A percentile compares a stretch with the other conserved stretches of the same genome.
Conservation (phyloP, 64 coral and sea anemone genomes). For the Stichodactyla helianthus region DNA sequence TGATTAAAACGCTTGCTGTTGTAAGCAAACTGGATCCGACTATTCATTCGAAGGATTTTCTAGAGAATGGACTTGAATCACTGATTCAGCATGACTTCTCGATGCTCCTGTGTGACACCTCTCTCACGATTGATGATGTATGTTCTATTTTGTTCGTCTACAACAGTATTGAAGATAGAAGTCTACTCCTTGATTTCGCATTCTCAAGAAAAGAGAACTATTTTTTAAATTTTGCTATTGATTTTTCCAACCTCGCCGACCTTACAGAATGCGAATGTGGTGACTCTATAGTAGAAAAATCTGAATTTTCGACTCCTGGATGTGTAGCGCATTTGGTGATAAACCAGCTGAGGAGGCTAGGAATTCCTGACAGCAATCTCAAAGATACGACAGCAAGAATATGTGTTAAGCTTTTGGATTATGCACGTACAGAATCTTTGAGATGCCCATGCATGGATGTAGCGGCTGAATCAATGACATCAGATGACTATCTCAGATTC, state of each 20-base stretch:
- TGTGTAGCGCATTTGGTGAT: background rate
- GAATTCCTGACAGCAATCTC: background rate
- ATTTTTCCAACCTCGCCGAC: too few relatives aligned
- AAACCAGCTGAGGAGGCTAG: background rate
- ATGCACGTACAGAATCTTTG: background rate
- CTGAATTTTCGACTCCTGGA: background rate
- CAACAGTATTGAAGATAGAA: background rate
- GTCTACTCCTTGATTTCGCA: background rate
- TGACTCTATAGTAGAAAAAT: background rate
- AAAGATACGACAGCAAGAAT: background rate
- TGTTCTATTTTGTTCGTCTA: background rate
- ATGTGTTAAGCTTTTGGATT: background rate
- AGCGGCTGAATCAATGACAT: too few relatives aligned
- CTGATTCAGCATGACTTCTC: background rate
- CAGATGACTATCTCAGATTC: background rate
- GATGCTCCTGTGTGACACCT: background rate
- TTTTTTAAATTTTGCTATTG: background rate
- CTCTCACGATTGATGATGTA: background rate
- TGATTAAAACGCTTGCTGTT: background rate
- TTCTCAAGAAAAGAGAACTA: background rate
- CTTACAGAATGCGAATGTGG: too few relatives aligned
- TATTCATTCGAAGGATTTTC: background rate
- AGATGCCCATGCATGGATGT: too few relatives aligned
- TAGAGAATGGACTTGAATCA: background rate
- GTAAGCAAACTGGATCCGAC: background rate